Evolutionary conservation across 30 jellyfish, hydroid and myxozoan genomes (phyloP).

Genomic region (Clytia hemisphaerica): DNA sequence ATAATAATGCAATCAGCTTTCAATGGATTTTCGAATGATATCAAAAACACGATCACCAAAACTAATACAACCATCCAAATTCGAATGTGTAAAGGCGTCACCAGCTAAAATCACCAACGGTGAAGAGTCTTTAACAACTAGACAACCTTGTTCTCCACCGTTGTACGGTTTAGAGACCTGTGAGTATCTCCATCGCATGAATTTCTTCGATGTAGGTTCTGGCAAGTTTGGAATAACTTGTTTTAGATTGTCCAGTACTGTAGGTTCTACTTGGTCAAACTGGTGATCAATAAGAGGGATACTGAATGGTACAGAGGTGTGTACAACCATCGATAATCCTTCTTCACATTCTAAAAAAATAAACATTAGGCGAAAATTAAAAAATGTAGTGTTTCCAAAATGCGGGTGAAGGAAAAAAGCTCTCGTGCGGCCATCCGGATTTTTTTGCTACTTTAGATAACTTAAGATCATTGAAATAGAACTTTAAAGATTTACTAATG

Average conservation of each 20-base stretch:
- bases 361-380: too few relatives aligned
- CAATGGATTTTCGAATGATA: neutral
- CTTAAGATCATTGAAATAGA: too few relatives aligned
- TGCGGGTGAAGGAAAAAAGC: too few relatives aligned
- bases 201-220: constrained; percentile 36
- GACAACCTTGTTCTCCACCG: constrained; percentile 57
- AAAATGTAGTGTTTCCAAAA: too few relatives aligned
- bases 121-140: constrained; percentile 25
- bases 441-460: too few relatives aligned
- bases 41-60: constrained; percentile 8
- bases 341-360: constrained; percentile 15
- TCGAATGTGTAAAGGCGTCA: constrained; percentile 60
- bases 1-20: too few relatives aligned
- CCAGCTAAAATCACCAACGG: constrained; percentile 81
- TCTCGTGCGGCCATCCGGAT: too few relatives aligned
- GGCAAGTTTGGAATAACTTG: constrained; percentile 65
- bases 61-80: constrained; percentile 66
- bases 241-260: constrained; percentile 30
- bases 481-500: too few relatives aligned
- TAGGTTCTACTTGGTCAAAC: constrained; percentile 45
- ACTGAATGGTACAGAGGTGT: constrained; percentile 77
- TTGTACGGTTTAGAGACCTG: constrained; percentile 58
- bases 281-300: constrained; percentile 47
- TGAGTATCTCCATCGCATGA: constrained; percentile 83
- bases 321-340: constrained; percentile 61